Percentiles rank a stretch among this genome's conserved stretches.
Conservation (phyloP, 2,113 vertebrate genomes). For the Meriones unguiculatus region DNA sequence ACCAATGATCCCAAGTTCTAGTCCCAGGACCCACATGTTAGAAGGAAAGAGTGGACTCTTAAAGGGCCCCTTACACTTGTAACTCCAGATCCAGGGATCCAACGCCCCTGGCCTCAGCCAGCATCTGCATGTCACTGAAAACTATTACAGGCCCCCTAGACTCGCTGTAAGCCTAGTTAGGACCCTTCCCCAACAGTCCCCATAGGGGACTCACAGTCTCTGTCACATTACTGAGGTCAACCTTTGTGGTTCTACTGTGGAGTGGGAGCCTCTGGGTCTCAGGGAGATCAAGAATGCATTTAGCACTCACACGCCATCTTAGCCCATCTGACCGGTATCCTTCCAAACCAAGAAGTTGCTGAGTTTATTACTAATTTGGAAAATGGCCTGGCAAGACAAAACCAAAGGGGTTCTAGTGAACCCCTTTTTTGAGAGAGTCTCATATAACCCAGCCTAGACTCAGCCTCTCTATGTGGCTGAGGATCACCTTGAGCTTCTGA, state of each 20-base stretch:
- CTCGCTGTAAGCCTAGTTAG: not conserved
- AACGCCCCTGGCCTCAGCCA: not conserved
- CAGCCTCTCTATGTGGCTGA: not conserved
- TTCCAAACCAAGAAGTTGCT: not conserved
- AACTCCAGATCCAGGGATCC: not conserved
- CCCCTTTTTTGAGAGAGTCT: not conserved
- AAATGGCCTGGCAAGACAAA: not conserved
- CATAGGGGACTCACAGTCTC: not conserved
- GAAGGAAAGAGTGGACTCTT: not conserved
- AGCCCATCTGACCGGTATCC: fast-evolving
- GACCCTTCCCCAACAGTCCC: not conserved
- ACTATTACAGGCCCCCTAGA: not conserved
- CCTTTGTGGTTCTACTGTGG: not conserved
- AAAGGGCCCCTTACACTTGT: not conserved
- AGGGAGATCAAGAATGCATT: not conserved
- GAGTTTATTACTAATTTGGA: not conserved
- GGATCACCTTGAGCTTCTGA: not conserved
- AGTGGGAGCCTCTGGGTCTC: not conserved
- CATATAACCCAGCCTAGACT: not conserved
- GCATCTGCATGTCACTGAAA: not conserved
- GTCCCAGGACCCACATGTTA: not conserved
- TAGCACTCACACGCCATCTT: not conserved
- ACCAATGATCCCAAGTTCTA: too few relatives aligned
- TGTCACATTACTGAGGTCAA: not conserved
- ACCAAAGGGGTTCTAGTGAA: not conserved